A percentile compares a stretch with the other conserved stretches of the same genome.
Conservation (phyloP, 2,888 invertebrate genomes). For the Eubasilissa splendida region DNA sequence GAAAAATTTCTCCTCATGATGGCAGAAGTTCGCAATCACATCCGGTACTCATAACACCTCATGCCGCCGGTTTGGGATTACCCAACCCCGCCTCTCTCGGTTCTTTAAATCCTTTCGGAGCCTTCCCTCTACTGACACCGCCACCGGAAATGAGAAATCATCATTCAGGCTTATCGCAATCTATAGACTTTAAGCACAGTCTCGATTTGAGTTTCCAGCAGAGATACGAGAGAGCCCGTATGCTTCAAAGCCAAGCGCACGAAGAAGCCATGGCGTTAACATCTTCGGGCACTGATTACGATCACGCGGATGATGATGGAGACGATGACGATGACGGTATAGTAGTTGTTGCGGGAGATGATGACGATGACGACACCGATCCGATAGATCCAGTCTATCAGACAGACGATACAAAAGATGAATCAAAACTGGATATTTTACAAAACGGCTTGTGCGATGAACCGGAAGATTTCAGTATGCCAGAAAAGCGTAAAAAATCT, state of each 20-base stretch:
- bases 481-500: slow-evolving; percentile 73
- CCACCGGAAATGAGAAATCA: slow-evolving; percentile 77
- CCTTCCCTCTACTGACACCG: slow-evolving; percentile 84
- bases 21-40: slow-evolving; percentile 92
- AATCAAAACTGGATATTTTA: slow-evolving; percentile 29
- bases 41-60: slow-evolving; percentile 84
- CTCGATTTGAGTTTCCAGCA: slow-evolving; percentile 74
- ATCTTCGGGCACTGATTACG: slow-evolving; percentile 64
- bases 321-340: slow-evolving; percentile 84
- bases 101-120: slow-evolving; percentile 80
- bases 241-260: slow-evolving; percentile 63
- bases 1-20: slow-evolving; percentile 96
- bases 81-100: slow-evolving; percentile 71
- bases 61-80: slow-evolving; percentile 75
- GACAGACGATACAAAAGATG: slow-evolving; percentile 60
- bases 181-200: slow-evolving; percentile 78
- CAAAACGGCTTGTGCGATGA: slow-evolving; percentile 66
- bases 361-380: slow-evolving; percentile 76
- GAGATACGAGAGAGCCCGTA: slow-evolving; percentile 66
- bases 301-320: slow-evolving; percentile 71
- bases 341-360: slow-evolving; percentile 85
- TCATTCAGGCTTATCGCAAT: slow-evolving; percentile 66
- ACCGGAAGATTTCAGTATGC: slow-evolving; percentile 77
- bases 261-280: slow-evolving; percentile 65
- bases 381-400: slow-evolving; percentile 63